These are phyloP conservation scores for Oasisia sp. DNA, from an alignment of 2,888 invertebrate species.

Conservation along the genomic window DNA sequence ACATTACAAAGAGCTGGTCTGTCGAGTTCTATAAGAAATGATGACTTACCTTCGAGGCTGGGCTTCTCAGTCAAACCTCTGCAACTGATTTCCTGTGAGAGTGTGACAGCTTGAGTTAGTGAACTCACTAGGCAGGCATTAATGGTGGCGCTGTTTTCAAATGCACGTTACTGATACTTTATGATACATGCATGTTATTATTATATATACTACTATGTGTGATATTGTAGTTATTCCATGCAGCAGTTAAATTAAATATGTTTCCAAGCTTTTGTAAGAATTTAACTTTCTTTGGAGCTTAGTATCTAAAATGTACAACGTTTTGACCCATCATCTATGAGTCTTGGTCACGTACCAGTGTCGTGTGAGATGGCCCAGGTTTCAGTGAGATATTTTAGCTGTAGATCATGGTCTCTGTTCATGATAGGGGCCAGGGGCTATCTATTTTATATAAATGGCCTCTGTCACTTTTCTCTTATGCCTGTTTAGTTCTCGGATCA, in stretches of 20 bases:
- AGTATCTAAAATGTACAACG: too few species aligned
- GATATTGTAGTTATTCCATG: background rate
- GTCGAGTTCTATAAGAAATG: background rate
- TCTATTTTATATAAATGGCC: too few species aligned
- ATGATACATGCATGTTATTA: background rate
- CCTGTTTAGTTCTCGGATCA: too few species aligned
- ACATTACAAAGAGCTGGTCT: background rate
- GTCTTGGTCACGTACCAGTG: too few species aligned
- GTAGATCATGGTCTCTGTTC: too few species aligned
- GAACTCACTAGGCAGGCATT: background rate
- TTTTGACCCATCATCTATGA: too few species aligned
- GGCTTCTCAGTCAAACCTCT: slow-evolving; percentile 74
- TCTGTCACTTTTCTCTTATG: too few species aligned
- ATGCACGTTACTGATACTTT: background rate
- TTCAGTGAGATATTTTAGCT: too few species aligned
- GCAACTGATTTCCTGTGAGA: slow-evolving; percentile 71
- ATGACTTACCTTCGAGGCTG: slow-evolving; percentile 74
- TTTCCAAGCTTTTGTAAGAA: background rate
- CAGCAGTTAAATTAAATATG: background rate
- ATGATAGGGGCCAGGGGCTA: too few species aligned
- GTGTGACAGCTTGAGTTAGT: background rate
- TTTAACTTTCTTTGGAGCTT: too few species aligned
- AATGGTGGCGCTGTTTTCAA: background rate
- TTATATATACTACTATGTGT: too few species aligned
- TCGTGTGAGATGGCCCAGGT: too few species aligned